These are phyloP conservation scores for Salvelinus sp. DNA, from an alignment of 2,113 vertebrate genomes.

Conservation along the genomic window DNA sequence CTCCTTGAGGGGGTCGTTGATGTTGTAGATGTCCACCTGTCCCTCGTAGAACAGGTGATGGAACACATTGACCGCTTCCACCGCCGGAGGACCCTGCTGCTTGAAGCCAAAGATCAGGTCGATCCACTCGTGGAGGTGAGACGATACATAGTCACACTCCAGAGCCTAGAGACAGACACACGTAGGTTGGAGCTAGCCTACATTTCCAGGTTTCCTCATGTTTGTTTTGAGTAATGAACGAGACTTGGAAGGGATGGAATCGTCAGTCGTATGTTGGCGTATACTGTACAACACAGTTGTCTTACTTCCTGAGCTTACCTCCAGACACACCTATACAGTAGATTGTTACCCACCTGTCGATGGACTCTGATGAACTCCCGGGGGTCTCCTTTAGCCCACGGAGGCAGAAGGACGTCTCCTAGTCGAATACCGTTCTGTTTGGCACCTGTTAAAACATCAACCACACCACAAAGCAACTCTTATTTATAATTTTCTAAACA, in stretches of 20 bases:
- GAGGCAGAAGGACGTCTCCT: conserved; percentile 91
- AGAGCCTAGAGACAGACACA: conserved; percentile 78
- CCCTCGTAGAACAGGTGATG: conserved; percentile 99
- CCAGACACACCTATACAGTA: too few species aligned
- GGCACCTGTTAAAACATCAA: conserved; percentile 72
- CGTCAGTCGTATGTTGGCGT: neutral
- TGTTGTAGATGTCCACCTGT: conserved; percentile 99
- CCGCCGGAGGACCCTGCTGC: conserved; percentile 94
- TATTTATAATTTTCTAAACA: too few species aligned
- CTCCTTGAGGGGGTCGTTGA: conserved; percentile 97
- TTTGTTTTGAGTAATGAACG: too few species aligned
- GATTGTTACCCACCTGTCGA: conserved; percentile 80
- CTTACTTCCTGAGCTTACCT: too few species aligned
- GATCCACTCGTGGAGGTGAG: conserved; percentile 98
- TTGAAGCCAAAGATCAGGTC: conserved; percentile 98
- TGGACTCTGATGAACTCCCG: conserved; percentile 97
- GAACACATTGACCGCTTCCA: conserved; percentile 97
- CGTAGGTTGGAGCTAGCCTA: neutral
- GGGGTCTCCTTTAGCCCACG: conserved; percentile 97
- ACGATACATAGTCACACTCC: conserved; percentile 97
- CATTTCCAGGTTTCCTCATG: too few species aligned
- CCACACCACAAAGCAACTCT: too few species aligned
- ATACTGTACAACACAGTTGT: too few species aligned
- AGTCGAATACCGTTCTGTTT: conserved; percentile 97
- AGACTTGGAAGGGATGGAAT: too few species aligned